Conservation (phyloP, 23 tunicate species). For the Diplosoma virens region DNA sequence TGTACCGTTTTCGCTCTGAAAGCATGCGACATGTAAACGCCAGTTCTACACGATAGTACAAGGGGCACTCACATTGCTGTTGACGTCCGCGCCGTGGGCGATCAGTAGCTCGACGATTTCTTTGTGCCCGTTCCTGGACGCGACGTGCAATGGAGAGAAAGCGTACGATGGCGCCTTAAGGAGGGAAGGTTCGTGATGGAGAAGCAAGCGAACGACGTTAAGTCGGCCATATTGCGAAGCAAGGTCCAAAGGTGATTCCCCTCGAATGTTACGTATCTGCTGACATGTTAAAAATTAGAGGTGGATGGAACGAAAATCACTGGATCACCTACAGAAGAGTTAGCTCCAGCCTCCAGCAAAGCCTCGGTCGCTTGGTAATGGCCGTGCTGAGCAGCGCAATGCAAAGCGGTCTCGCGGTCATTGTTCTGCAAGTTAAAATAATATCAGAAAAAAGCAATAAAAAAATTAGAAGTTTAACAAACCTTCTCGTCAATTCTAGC, state of each 20-base stretch:
- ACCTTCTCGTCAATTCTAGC: conserved; percentile 83
- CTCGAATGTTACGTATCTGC: conserved; percentile 65
- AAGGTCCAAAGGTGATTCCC: conserved; percentile 76
- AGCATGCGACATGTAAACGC: too few relatives aligned
- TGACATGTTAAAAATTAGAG: not conserved
- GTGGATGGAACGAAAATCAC: not conserved
- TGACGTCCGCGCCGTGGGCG: conserved; percentile 84
- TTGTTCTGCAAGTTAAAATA: conserved; percentile 31
- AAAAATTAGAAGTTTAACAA: too few relatives aligned
- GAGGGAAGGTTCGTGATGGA: conserved; percentile 55
- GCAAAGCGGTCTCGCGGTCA: conserved; percentile 72
- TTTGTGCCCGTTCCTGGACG: conserved; percentile 80
- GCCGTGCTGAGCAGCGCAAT: conserved; percentile 85
- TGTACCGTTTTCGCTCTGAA: conserved; percentile 81
- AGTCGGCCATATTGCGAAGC: conserved; percentile 89
- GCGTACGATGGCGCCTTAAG: conserved; percentile 38
- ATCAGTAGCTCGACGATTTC: conserved; percentile 76
- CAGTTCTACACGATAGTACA: too few relatives aligned
- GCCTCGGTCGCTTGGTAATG: conserved; percentile 45
- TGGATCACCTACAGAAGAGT: conserved; percentile 47
- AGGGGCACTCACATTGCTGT: conserved; percentile 45
- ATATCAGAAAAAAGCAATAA: too few relatives aligned
- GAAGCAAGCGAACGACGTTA: conserved; percentile 49
- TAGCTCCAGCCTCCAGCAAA: conserved; percentile 64
- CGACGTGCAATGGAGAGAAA: conserved; percentile 80